Evolutionary conservation across 2,797 vertebrate species (phyloP), one percentile per base, ranked within the genome.

Genomic region (Scleropages formosus): DNA sequence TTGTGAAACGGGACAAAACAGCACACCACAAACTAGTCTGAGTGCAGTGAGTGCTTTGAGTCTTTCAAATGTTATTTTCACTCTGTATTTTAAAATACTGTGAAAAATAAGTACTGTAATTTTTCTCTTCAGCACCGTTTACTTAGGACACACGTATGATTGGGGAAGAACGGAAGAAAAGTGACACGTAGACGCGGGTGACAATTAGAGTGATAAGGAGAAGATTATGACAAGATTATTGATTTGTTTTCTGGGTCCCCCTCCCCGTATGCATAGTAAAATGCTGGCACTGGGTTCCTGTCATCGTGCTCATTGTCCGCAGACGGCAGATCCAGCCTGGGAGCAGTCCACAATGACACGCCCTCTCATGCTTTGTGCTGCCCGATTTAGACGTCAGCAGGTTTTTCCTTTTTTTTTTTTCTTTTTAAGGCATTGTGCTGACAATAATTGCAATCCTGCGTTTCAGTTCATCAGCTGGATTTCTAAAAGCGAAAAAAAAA

Each of bases 371-470:
- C 87, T 94, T 93, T 93, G 90, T 93, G 88, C 90, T 82, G 82
- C 89, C 91, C 88, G 87, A 87, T 90, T 93, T 93, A 90, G 82
- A 92, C 94, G 94, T 96, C 93, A 95, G 94, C 95, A 95, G 93
- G 92, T 95, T 95, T 90, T 91, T 92, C 53, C 9, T 31, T 39
- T 39, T 39, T n/a, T 90, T 91, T 92, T 53, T 9, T 31, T 39
- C 39, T 39, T n/a, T 39, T 39, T 39, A 92, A 93, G 92, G 91
- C 90, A 91, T 91, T 93, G 89, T 90, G 91, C 92, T 92, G 92
- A 94, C 92, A 92, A 88, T 89, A 91, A 92, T 86, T 88, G 87
- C 83, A 86, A 70, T 88, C 85, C 85, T 89, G 86, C 85, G 85
- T 91, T 93, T 92, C 87, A 88, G 84, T 92, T 88, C 85, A 92